A percentile compares a stretch with the other conserved stretches of the same genome.
These are phyloP conservation scores for Peromyscus nudipes DNA, from an alignment of 2,797 vertebrate genomes.

Conservation along the genomic window DNA sequence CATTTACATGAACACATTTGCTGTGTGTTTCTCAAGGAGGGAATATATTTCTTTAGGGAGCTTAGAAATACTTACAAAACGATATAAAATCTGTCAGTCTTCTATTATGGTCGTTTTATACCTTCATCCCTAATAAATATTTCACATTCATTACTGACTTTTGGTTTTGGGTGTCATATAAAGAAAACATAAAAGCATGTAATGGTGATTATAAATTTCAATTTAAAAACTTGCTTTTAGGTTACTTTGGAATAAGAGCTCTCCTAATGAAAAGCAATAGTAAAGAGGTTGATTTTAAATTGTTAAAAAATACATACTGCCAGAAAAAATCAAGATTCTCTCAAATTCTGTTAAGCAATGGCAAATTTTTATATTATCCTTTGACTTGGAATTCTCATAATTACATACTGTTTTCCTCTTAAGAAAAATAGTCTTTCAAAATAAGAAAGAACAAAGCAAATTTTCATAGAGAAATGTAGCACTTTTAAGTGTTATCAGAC, in stretches of 20 bases:
- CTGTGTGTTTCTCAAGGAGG: constrained; percentile 59
- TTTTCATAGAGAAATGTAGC: constrained; percentile 48
- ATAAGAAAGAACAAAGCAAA: constrained; percentile 59
- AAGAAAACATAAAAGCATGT: constrained; percentile 75
- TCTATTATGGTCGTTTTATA: constrained; percentile 59
- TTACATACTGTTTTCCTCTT: neutral
- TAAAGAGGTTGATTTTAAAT: constrained; percentile 44
- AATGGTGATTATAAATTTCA: constrained; percentile 65
- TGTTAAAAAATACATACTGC: neutral
- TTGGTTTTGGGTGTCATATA: constrained; percentile 65
- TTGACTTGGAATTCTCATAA: constrained; percentile 50
- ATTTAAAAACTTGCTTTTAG: constrained; percentile 25
- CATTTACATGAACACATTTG: constrained; percentile 68
- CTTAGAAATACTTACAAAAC: constrained; percentile 80
- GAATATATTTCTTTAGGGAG: constrained; percentile 64
- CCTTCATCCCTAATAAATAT: constrained; percentile 65
- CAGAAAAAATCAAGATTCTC: constrained; percentile 33
- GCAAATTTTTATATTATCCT: neutral
- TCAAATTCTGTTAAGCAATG: constrained; percentile 55
- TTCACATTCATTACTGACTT: constrained; percentile 76
- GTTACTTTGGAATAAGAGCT: constrained; percentile 40
- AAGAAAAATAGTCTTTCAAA: constrained; percentile 5
- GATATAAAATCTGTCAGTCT: constrained; percentile 77
- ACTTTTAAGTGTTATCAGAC: constrained; percentile 59
- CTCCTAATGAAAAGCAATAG: constrained; percentile 55